Percentiles rank a stretch among this genome's conserved stretches.
Conservation (phyloP, 2,888 invertebrate genomes). For the Nezara viridula region DNA sequence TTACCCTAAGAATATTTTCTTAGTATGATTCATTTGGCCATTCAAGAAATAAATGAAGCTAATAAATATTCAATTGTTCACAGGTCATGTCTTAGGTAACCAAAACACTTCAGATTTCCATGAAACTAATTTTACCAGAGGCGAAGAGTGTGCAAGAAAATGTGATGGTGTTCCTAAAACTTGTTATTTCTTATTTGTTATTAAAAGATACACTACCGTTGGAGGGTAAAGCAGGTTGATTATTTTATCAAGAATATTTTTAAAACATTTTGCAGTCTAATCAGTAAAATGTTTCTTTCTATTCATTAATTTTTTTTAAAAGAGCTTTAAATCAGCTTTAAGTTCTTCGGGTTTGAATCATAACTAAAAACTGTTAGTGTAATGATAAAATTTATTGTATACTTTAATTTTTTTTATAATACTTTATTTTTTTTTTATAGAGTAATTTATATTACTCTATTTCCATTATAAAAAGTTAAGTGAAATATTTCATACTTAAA, state of each 20-base stretch:
- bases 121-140: not conserved
- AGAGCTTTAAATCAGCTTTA: too few species aligned
- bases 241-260: not conserved
- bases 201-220: conserved; percentile 70
- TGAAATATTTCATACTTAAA: too few species aligned
- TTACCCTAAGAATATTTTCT: too few species aligned
- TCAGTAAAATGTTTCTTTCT: not conserved
- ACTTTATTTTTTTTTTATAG: too few species aligned
- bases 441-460: too few species aligned
- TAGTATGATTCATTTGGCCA: not conserved
- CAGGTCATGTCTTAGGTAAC: not conserved
- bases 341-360: too few species aligned
- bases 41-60: not conserved
- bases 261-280: not conserved
- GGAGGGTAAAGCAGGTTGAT: conserved; percentile 68
- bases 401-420: too few species aligned
- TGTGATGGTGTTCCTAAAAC: conserved; percentile 65
- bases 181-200: conserved; percentile 70
- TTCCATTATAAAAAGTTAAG: too few species aligned
- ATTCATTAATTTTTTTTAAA: too few species aligned
- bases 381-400: too few species aligned
- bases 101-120: not conserved
- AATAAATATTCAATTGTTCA: not conserved
- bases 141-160: conserved; percentile 56
- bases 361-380: too few species aligned